Evolutionary conservation across 2,888 invertebrate species (phyloP).

Genomic region (Ferrisia virgata): DNA sequence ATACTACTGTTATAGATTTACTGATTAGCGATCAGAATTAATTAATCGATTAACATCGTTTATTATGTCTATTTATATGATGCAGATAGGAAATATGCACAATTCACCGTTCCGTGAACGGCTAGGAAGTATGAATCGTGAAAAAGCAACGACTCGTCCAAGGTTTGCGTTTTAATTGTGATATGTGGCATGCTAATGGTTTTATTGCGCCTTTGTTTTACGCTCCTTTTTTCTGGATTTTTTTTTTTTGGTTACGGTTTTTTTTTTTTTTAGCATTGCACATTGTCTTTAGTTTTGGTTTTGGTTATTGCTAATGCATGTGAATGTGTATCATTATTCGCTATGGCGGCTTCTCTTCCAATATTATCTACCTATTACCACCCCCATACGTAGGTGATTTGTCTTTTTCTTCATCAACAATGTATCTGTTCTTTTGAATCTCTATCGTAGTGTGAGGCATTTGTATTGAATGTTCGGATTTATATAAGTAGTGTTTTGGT

Average conservation of each 20-base stretch:
- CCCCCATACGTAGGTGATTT: neutral
- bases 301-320: neutral
- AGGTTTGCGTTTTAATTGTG: conserved; percentile 61
- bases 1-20: neutral
- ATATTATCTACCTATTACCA: neutral
- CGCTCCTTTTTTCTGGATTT: neutral
- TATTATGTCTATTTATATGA: conserved; percentile 32
- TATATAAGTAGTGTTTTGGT: neutral
- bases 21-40: too few relatives aligned
- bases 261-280: neutral
- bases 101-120: conserved; percentile 84
- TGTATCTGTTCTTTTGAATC: neutral
- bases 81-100: conserved; percentile 18
- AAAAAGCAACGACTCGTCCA: conserved; percentile 59
- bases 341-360: neutral
- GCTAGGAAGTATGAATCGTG: conserved; percentile 65
- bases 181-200: neutral
- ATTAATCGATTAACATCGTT: conserved; percentile 43
- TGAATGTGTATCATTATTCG: neutral
- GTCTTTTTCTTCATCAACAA: neutral
- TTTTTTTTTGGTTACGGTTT: neutral
- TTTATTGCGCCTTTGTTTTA: neutral
- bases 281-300: neutral
- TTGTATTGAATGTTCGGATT: neutral
- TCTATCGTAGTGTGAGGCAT: neutral